Evolutionary conservation across 2,797 vertebrate genomes (phyloP).

Genomic region (Echeneis naucrates): DNA sequence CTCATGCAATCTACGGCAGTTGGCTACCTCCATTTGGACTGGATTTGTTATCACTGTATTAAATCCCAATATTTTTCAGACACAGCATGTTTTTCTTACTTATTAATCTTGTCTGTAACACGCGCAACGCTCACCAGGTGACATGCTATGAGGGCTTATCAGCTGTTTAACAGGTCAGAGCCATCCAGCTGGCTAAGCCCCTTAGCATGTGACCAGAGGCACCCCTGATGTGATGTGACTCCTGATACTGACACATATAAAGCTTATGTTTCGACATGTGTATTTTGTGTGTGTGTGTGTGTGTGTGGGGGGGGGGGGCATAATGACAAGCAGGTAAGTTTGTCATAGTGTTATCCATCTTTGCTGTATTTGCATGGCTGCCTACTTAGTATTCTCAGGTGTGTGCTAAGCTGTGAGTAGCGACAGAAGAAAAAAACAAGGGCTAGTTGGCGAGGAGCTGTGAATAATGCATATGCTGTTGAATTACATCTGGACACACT

Average conservation of each 20-base stretch:
- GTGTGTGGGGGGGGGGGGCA: constrained; percentile 21
- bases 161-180: constrained; percentile 70
- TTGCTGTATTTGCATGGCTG: constrained; percentile 57
- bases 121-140: constrained; percentile 49
- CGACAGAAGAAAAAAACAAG: constrained; percentile 57
- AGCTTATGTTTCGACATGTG: constrained; percentile 48
- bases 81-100: constrained; percentile 31
- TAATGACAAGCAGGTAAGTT: constrained; percentile 45
- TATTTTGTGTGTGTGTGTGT: constrained; percentile 2
- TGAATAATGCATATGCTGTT: constrained; percentile 69
- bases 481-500: constrained; percentile 61
- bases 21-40: too few species aligned
- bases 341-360: constrained; percentile 54
- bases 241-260: constrained; percentile 61
- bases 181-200: constrained; percentile 72
- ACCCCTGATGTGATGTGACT: constrained; percentile 69
- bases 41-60: not conserved
- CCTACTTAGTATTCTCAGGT: constrained; percentile 67
- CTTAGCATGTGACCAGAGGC: constrained; percentile 69
- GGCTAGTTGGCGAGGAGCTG: constrained; percentile 44
- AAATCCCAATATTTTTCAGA: constrained; percentile 5
- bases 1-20: constrained; percentile 1
- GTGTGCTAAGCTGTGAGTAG: constrained; percentile 49
- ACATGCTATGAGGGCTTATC: constrained; percentile 66
- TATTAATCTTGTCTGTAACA: constrained; percentile 44